Conservation (phyloP, 2,113 vertebrate species). For the Phrynocephalus versicolor region DNA sequence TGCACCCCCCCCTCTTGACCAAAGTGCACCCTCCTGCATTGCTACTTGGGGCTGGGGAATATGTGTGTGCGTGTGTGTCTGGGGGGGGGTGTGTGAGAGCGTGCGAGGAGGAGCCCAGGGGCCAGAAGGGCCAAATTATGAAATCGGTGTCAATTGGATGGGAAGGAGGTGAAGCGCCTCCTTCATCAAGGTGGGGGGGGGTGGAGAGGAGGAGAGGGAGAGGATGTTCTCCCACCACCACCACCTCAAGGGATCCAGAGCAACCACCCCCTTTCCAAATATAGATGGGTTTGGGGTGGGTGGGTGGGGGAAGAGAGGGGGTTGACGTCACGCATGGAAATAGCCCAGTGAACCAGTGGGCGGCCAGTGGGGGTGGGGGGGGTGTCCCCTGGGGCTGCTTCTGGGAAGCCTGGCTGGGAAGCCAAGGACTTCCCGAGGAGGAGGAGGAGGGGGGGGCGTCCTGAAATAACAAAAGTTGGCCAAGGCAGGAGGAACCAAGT, state of each 20-base stretch:
- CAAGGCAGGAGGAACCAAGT: too few species aligned
- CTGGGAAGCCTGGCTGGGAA: background rate
- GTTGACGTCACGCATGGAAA: slow-evolving; percentile 47
- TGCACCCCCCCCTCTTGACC: background rate
- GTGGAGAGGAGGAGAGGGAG: background rate
- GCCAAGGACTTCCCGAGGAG: background rate
- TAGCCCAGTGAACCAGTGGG: slow-evolving; percentile 30
- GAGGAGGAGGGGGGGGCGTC: background rate
- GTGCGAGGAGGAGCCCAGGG: too few species aligned
- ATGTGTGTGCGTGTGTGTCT: too few species aligned
- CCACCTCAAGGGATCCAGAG: slow-evolving; percentile 1
- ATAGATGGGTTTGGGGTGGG: slow-evolving; percentile 6
- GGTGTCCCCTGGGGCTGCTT: slow-evolving; percentile 1
- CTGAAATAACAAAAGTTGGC: too few species aligned
- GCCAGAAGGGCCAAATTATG: background rate
- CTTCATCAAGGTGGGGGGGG: background rate
- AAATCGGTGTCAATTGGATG: background rate
- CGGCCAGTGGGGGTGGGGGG: slow-evolving; percentile 18
- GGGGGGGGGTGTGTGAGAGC: too few species aligned
- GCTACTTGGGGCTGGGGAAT: background rate
- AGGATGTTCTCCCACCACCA: background rate
- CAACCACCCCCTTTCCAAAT: slow-evolving; percentile 34
- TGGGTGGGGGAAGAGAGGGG: background rate
- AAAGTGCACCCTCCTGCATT: background rate
- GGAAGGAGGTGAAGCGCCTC: background rate